Conservation (phyloP, 2,113 vertebrate species). For the Semicossyphus pulcher region DNA sequence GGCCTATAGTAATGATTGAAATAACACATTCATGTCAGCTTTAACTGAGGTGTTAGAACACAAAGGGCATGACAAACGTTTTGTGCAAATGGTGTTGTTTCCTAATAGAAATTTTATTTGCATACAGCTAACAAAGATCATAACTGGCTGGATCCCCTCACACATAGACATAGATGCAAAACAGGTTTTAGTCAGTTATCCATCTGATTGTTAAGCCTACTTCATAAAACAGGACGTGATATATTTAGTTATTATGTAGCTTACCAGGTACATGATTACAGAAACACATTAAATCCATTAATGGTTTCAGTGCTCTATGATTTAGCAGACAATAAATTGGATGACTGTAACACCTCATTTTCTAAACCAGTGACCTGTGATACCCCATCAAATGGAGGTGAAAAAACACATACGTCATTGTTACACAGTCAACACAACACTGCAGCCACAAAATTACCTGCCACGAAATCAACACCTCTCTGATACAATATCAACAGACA, state of each 20-base stretch:
- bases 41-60: too few species aligned
- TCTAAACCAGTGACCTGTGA: constrained; percentile 38
- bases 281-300: constrained; percentile 56
- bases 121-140: too few species aligned
- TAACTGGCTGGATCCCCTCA: too few species aligned
- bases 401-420: constrained; percentile 41
- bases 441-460: not conserved
- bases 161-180: not conserved
- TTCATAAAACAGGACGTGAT: not conserved
- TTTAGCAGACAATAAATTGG: constrained; percentile 33
- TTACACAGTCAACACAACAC: not conserved
- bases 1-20: too few species aligned
- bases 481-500: not conserved
- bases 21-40: too few species aligned
- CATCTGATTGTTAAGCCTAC: not conserved
- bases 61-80: too few species aligned
- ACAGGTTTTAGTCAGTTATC: not conserved
- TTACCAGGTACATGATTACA: constrained; percentile 25
- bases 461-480: not conserved
- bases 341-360: constrained; percentile 41
- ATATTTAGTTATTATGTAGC: constrained; percentile 1
- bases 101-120: too few species aligned
- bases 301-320: not conserved
- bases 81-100: too few species aligned
- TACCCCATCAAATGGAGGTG: not conserved